Conservation (phyloP, 2,888 invertebrate species). For the Scaptomyza cyrtandrae region DNA sequence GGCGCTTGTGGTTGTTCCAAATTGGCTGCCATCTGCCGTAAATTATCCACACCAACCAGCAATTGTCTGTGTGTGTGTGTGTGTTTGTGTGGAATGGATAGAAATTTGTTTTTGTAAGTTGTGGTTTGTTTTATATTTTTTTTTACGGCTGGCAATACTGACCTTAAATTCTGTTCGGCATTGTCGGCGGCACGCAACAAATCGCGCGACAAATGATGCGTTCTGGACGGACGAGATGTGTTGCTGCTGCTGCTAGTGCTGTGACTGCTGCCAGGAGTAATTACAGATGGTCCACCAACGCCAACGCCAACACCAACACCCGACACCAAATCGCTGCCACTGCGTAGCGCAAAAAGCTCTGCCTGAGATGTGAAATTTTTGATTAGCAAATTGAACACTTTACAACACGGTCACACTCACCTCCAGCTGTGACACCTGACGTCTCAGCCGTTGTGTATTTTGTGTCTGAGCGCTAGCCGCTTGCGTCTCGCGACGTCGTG, state of each 20-base stretch:
- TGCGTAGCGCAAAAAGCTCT: constrained; percentile 52
- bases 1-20: constrained; percentile 85
- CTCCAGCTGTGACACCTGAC: constrained; percentile 89
- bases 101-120: background rate
- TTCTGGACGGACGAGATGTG: constrained; percentile 85
- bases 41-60: constrained; percentile 88
- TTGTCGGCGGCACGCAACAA: constrained; percentile 87
- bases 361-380: constrained; percentile 28
- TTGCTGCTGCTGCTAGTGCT: constrained; percentile 61
- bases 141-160: constrained; percentile 12
- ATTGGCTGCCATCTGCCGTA: constrained; percentile 87
- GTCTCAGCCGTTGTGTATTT: constrained; percentile 88
- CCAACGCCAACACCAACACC: constrained; percentile 6
- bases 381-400: too few species aligned
- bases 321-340: constrained; percentile 14
- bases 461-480: constrained; percentile 87
- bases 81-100: background rate
- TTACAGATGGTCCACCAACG: constrained; percentile 35
- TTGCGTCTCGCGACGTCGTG: constrained; percentile 87
- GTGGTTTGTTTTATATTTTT: too few species aligned
- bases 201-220: constrained; percentile 86
- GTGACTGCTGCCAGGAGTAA: constrained; percentile 43
- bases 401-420: constrained; percentile 84
- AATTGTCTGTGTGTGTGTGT: constrained; percentile 88
- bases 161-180: constrained; percentile 89